Percentiles rank a stretch among this genome's conserved stretches.
phyloP scores from a whole-genome alignment of 2,888 invertebrate species.

The Drosophila paranaensis region DNA sequence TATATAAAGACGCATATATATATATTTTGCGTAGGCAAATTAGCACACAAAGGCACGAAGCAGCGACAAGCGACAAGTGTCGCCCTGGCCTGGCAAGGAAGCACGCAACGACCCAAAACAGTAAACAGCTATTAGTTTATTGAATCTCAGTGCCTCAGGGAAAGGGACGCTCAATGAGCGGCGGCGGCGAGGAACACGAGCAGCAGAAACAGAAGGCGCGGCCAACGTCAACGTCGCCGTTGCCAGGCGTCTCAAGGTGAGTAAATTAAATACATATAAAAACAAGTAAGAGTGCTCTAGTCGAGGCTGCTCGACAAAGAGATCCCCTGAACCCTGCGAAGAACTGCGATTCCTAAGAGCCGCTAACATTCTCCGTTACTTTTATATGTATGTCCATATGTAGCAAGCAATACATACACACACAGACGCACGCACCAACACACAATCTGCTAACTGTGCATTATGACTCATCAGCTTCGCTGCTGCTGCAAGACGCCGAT shows the following conservation, averaged over 20 bases:
- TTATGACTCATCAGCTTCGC: too few species aligned
- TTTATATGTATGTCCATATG: too few species aligned
- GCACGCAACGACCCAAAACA: conserved; percentile 16
- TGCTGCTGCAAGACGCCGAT: too few species aligned
- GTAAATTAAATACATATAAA: neutral
- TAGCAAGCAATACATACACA: too few species aligned
- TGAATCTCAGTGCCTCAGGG: conserved; percentile 20
- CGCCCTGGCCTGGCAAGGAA: conserved; percentile 13
- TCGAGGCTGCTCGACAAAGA: too few species aligned
- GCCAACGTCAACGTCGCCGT: conserved; percentile 39
- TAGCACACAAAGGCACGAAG: conserved; percentile 54
- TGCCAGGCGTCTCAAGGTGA: conserved; percentile 43
- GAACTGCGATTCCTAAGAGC: too few species aligned
- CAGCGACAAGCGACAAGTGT: conserved; percentile 44
- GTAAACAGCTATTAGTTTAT: conserved; percentile 27
- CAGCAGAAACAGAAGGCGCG: conserved; percentile 55
- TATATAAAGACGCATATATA: neutral
- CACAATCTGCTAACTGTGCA: too few species aligned
- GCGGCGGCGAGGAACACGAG: conserved; percentile 57
- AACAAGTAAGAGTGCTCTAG: neutral
- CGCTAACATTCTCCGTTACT: too few species aligned
- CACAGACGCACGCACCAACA: too few species aligned
- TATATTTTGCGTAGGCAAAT: conserved; percentile 44
- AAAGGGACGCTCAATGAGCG: conserved; percentile 59
- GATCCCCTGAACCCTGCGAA: too few species aligned